Conservation (phyloP, 37 sponge, comb jelly and placozoan species). For the Cladorhizidae sp. region DNA sequence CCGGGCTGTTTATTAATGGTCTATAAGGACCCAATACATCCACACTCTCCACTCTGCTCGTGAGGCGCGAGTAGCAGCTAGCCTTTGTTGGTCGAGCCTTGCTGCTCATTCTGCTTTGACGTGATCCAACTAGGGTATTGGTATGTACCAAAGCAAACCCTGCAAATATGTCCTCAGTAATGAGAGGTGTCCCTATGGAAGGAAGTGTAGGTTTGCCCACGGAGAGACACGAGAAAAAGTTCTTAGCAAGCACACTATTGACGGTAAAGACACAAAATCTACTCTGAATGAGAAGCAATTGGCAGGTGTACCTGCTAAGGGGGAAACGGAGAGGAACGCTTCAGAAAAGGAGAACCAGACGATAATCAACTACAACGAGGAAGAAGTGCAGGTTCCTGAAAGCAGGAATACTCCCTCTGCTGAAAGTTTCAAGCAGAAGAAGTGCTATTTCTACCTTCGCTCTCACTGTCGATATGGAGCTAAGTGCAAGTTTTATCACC, state of each 20-base stretch:
- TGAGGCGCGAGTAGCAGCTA: too few species aligned
- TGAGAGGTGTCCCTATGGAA: slow-evolving; percentile 13
- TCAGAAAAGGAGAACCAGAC: not conserved
- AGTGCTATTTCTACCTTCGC: slow-evolving; percentile 17
- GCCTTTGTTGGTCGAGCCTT: too few species aligned
- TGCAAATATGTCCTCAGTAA: slow-evolving; percentile 13
- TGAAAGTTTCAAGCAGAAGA: not conserved
- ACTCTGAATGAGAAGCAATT: not conserved
- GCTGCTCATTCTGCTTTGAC: too few species aligned
- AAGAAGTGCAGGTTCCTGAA: not conserved
- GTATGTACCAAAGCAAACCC: not conserved
- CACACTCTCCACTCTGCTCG: too few species aligned
- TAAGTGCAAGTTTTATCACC: slow-evolving; percentile 15
- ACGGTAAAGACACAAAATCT: not conserved
- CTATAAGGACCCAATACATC: too few species aligned
- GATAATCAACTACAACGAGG: not conserved
- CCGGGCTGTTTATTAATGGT: too few species aligned
- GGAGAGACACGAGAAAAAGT: not conserved
- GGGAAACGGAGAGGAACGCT: not conserved
- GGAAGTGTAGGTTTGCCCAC: slow-evolving; percentile 16
- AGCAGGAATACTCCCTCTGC: not conserved
- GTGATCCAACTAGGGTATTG: too few species aligned
- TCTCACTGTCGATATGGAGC: slow-evolving; percentile 30
- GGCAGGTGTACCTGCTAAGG: not conserved
- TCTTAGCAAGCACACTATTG: not conserved